A percentile compares a stretch with the other conserved stretches of the same genome.
These are phyloP conservation scores for Erynnis tages DNA, from an alignment of 2,888 invertebrate species.

Conservation along the genomic window DNA sequence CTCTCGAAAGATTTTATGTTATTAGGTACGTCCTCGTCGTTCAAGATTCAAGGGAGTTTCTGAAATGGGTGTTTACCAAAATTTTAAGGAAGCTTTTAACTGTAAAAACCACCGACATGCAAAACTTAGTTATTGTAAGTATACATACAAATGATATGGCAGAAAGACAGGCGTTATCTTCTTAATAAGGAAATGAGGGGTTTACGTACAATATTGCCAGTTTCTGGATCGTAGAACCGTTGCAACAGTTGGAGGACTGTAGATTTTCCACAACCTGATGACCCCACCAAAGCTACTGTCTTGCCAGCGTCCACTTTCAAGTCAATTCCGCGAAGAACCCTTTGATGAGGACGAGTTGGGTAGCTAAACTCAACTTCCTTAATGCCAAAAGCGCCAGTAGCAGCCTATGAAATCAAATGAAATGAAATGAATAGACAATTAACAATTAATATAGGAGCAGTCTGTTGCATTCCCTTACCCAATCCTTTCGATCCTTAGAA, in stretches of 20 bases:
- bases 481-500: conserved; percentile 56
- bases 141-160: no score
- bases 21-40: no score
- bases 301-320: conserved; percentile 85
- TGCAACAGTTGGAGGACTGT: conserved; percentile 89
- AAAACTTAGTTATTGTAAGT: no score
- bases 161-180: no score
- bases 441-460: neutral
- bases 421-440: neutral
- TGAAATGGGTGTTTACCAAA: no score
- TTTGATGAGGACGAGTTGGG: conserved; percentile 87
- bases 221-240: conserved; percentile 89
- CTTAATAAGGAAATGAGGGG: no score
- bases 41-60: no score
- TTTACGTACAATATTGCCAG: conserved; percentile 79
- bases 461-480: conserved; percentile 46
- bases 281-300: conserved; percentile 88
- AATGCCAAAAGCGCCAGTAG: conserved; percentile 85
- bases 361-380: conserved; percentile 89
- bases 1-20: no score
- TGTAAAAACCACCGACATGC: no score
- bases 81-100: no score
- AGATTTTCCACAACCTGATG: conserved; percentile 90
- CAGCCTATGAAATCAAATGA: conserved; percentile 56
- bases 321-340: conserved; percentile 86